Conservation (phyloP, 2,113 vertebrate genomes). For the Ailuropoda melanoleuca region DNA sequence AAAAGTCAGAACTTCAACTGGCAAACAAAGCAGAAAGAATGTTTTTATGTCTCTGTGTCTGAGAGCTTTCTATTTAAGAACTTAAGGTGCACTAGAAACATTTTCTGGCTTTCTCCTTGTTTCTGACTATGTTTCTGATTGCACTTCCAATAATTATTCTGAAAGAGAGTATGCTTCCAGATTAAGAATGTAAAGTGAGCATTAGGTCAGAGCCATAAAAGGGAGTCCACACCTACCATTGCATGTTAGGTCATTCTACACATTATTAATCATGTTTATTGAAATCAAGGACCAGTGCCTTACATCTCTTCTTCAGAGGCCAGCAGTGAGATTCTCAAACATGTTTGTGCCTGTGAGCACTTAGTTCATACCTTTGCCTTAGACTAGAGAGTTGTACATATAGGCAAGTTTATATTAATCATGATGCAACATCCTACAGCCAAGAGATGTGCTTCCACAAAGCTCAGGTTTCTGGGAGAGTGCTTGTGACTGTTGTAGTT, state of each 20-base stretch:
- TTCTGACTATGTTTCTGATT: not conserved
- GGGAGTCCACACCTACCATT: fast-evolving
- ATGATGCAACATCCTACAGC: not conserved
- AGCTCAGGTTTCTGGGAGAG: not conserved
- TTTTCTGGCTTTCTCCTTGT: not conserved
- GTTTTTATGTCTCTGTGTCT: not conserved
- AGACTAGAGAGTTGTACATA: not conserved
- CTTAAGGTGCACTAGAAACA: not conserved
- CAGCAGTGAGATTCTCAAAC: not conserved
- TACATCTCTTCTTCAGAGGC: not conserved
- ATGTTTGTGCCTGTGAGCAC: not conserved
- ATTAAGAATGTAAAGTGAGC: not conserved
- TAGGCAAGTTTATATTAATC: not conserved
- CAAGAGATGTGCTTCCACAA: not conserved
- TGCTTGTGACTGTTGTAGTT: fast-evolving
- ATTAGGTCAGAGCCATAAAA: not conserved
- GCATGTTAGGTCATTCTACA: not conserved
- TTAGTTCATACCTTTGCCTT: not conserved
- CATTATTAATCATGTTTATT: not conserved
- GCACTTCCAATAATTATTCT: not conserved
- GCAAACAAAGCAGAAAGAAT: not conserved
- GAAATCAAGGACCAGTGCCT: not conserved
- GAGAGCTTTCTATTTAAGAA: not conserved
- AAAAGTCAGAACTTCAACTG: not conserved
- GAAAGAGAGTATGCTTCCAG: not conserved